Base-by-base conservation (phyloP, 2,797 vertebrate species). In the Sebastes diaconus region DNA sequence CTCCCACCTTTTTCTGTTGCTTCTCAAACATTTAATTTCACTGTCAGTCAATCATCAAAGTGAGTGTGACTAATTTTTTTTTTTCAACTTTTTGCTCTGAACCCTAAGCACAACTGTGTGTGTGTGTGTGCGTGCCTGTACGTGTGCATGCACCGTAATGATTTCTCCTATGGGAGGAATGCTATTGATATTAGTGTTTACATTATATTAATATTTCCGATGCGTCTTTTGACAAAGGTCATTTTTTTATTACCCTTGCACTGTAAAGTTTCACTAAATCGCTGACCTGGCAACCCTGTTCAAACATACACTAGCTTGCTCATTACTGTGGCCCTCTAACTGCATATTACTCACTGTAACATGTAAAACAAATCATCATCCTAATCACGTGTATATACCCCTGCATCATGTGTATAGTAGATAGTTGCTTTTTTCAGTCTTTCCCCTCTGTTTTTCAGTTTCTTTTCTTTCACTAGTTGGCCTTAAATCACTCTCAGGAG, bases 401-500 rank as follows among this genome's bases (percentile, higher is more conserved):
- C 27, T 24, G 67, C 79, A 57, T 80, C 46, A 29, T 72, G 36
- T 90, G 66, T 82, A 75, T n/a, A 81, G 42, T 68, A 54, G 60
- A 72, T 76, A 25, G 32, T 77, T 68, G 86, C 76, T 88, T 81
- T 50, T 73, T 36, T 36, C 70, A 14, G 46, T 50, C 46, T 50
- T 55, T n/a, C n/a, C 42, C 22, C 24, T 30, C 34, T 39, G 20
- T 36, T 20, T 57, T 63, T 70, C 16, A n/a, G 70, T 36, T 64
- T 50, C 11, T 61, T 84, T 76, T 77, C 65, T 79, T 92, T 94
- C 94, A 94, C 94, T 92, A 81, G 93, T 81, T 89, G 93, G 94
- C 95, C 95, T 95, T 95, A 95, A 94, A 90, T 91, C 88, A 86
- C 88, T 90, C 94, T 95, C 94, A 94, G 94, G 93, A 92, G 93